A percentile compares a stretch with the other conserved stretches of the same genome.
Conservation (phyloP, 2,888 invertebrate genomes). For the Lepidocyrtoides sp. region DNA sequence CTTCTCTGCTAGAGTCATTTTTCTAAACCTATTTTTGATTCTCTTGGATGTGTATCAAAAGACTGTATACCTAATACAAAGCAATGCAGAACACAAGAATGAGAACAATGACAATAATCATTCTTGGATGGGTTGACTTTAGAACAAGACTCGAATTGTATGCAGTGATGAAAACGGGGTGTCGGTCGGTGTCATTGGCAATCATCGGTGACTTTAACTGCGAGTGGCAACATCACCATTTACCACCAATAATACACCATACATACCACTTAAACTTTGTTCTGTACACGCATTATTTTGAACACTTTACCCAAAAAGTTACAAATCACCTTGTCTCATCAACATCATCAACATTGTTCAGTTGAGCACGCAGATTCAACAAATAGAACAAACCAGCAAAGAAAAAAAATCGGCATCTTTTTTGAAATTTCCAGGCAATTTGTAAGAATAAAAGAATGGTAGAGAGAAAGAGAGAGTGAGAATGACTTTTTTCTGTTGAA, state of each 20-base stretch:
- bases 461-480: neutral
- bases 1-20: neutral
- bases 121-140: slow-evolving; percentile 55
- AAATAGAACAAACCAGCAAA: slow-evolving; percentile 26
- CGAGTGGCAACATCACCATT: slow-evolving; percentile 29
- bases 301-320: slow-evolving; percentile 45
- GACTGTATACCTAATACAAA: neutral
- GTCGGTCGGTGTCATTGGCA: slow-evolving; percentile 57
- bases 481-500: slow-evolving; percentile 49
- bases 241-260: slow-evolving; percentile 15
- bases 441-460: slow-evolving; percentile 53
- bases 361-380: slow-evolving; percentile 13
- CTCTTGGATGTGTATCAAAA: slow-evolving; percentile 11
- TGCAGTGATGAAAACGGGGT: slow-evolving; percentile 59
- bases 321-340: slow-evolving; percentile 62
- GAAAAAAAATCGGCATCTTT: slow-evolving; percentile 40
- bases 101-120: slow-evolving; percentile 47
- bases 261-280: neutral
- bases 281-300: too few relatives aligned
- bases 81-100: slow-evolving; percentile 6
- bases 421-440: slow-evolving; percentile 76
- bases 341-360: slow-evolving; percentile 3
- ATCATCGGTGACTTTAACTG: too few relatives aligned
- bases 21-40: neutral
- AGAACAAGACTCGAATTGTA: slow-evolving; percentile 11